Percentiles rank a stretch among this genome's conserved stretches.
These are phyloP conservation scores for Apostichopus parvimensis DNA, from an alignment of 35 echinoderm and acorn worm species.

Conservation along the genomic window DNA sequence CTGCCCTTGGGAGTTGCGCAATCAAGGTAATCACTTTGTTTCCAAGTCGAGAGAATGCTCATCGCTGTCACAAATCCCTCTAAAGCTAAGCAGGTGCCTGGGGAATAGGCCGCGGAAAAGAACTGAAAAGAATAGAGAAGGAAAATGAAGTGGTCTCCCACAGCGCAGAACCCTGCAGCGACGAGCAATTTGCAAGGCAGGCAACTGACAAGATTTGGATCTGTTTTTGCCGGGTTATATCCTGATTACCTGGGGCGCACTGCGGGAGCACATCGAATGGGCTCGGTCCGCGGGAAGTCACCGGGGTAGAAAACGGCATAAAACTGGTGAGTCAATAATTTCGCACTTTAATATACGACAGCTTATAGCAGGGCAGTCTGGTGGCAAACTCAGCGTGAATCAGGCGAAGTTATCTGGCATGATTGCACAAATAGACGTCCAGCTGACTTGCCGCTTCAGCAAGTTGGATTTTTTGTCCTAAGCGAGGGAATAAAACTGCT, in stretches of 20 bases:
- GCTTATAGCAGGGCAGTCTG: slow-evolving; percentile 34
- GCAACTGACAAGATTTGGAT: slow-evolving; percentile 60
- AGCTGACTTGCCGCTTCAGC: slow-evolving; percentile 56
- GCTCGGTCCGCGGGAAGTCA: slow-evolving; percentile 58
- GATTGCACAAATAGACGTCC: slow-evolving; percentile 62
- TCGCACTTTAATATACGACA: slow-evolving; percentile 48
- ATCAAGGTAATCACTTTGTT: slow-evolving; percentile 62
- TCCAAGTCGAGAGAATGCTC: slow-evolving; percentile 37
- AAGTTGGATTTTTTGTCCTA: slow-evolving; percentile 38
- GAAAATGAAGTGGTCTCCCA: slow-evolving; percentile 67
- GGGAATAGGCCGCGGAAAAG: slow-evolving; percentile 58
- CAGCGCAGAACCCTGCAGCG: slow-evolving; percentile 69
- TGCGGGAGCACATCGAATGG: slow-evolving; percentile 51
- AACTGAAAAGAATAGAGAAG: slow-evolving; percentile 53
- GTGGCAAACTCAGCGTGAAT: slow-evolving; percentile 48
- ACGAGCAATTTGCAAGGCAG: slow-evolving; percentile 59
- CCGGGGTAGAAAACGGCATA: slow-evolving; percentile 31
- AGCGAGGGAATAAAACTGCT: slow-evolving; percentile 52
- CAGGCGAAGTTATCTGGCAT: slow-evolving; percentile 37
- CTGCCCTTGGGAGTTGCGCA: slow-evolving; percentile 57
- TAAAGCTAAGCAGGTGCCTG: slow-evolving; percentile 47
- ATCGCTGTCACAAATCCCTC: slow-evolving; percentile 64
- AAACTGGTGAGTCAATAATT: slow-evolving; percentile 60
- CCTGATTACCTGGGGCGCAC: slow-evolving; percentile 65
- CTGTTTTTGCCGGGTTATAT: slow-evolving; percentile 58